Base-by-base conservation (phyloP, 2,888 invertebrate species). In the Agrilus cyanescens region DNA sequence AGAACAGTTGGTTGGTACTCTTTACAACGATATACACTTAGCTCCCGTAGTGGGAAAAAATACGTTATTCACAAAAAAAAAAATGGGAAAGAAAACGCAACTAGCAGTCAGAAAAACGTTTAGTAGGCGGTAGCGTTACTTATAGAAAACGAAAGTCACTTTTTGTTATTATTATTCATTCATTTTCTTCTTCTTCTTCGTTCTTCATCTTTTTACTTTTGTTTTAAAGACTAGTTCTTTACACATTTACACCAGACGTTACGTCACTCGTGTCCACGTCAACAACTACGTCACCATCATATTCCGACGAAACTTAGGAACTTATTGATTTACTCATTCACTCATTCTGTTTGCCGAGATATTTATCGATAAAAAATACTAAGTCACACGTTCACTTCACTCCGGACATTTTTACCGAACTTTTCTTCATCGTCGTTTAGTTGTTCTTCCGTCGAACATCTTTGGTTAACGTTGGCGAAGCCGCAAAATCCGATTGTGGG, bases 371-470 rank as follows among this genome's bases (percentile, higher is more conserved):
- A 68, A 71, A 69, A 72, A 63, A 73, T 74, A 62, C 75, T 75
- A 67, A 74, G 77, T 78, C 78, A 78, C 72, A 78, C 78, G 49
- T 77, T 73, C 50, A 77, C 76, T 57, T 75, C 75, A 47, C 72
- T 58, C 50, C 61, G 52, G 53, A 59, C 53, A 51, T 59, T 58
- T 53, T 66, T 59, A 50, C 62, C 60, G 38, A 51, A 25, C 25
- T 25, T 25, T 25, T 25, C 25, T 25, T 25, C 25, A 10, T 25
- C 25, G 25, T 25, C 25, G 10, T 25, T 25, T 10, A 10, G 25
- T 25, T 25, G 52, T 49, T 58, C 57, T 48, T 55, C 54, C 41
- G 55, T 49, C 48, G 56, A 55, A 49, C 54, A 57, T 47, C 53
- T 53, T 44, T 45, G 44, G 37, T 53, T 46, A 48, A 57, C 52